Conservation (phyloP, 1,140 invertebrate genomes). For the Nautilus pompilius region DNA sequence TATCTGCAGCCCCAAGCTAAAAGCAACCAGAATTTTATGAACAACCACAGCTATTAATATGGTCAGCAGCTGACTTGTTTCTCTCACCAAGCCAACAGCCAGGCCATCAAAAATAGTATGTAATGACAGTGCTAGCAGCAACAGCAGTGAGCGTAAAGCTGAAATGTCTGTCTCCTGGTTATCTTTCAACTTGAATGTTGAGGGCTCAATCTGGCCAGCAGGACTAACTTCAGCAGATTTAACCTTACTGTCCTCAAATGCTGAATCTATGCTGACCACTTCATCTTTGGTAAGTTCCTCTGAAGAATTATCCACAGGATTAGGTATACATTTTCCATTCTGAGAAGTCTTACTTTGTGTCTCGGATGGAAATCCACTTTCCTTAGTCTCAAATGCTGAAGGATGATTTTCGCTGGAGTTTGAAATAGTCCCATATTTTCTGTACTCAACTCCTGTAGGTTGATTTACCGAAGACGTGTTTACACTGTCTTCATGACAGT, state of each 20-base stretch:
- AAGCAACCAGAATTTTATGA: slow-evolving; percentile 76
- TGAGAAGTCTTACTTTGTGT: neutral
- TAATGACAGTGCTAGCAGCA: slow-evolving; percentile 40
- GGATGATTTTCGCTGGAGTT: neutral
- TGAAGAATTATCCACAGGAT: neutral
- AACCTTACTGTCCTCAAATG: neutral
- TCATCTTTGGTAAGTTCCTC: neutral
- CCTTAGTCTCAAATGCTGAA: neutral
- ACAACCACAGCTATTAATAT: slow-evolving; percentile 62
- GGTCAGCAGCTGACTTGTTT: slow-evolving; percentile 65
- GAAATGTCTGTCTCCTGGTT: slow-evolving; percentile 15
- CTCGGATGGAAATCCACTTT: too few species aligned
- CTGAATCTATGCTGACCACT: neutral
- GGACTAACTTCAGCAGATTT: neutral
- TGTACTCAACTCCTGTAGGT: too few species aligned
- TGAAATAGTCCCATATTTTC: too few species aligned
- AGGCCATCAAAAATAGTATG: slow-evolving; percentile 48
- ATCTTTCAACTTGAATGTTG: neutral
- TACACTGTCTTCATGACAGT: too few species aligned
- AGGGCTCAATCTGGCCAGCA: slow-evolving; percentile 6
- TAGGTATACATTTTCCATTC: neutral
- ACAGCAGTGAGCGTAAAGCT: slow-evolving; percentile 33
- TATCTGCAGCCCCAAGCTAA: slow-evolving; percentile 69
- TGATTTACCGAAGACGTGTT: too few species aligned
- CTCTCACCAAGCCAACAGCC: slow-evolving; percentile 38